Conservation (phyloP, 1,140 invertebrate species). For the Drosophila sechellia region DNA sequence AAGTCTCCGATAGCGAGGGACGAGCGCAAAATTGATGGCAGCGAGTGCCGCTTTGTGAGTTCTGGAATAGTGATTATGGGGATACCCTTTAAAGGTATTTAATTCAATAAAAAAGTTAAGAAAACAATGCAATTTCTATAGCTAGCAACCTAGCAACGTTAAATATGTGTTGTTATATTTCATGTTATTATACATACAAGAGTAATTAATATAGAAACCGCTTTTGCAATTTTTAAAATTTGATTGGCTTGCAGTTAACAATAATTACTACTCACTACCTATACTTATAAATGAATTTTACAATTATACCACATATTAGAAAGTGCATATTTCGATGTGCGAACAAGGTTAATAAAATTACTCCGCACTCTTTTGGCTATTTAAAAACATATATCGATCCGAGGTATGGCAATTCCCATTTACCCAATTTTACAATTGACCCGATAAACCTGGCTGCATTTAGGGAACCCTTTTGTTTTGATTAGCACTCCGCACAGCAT, state of each 20-base stretch:
- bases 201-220: too few species aligned
- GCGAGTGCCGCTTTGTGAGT: slow-evolving; percentile 22
- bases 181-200: too few species aligned
- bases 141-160: not conserved
- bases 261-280: too few species aligned
- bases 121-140: not conserved
- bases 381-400: not conserved
- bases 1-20: slow-evolving; percentile 61
- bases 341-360: not conserved
- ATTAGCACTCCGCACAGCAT: slow-evolving; percentile 59
- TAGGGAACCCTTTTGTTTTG: slow-evolving; percentile 51
- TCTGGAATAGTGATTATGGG: not conserved
- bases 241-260: too few species aligned
- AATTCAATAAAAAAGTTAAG: not conserved
- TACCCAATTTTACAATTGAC: slow-evolving; percentile 24
- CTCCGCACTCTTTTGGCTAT: not conserved
- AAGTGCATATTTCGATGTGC: too few species aligned
- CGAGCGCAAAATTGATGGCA: slow-evolving; percentile 57
- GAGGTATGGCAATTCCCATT: not conserved
- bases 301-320: too few species aligned
- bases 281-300: too few species aligned
- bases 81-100: slow-evolving; percentile 22
- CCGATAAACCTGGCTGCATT: not conserved
- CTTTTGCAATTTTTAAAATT: too few species aligned
- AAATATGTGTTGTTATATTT: too few species aligned